A percentile compares a stretch with the other conserved stretches of the same genome.
Conservation (phyloP, 2,888 invertebrate species). For the Scrobipalpa atriplicella region DNA sequence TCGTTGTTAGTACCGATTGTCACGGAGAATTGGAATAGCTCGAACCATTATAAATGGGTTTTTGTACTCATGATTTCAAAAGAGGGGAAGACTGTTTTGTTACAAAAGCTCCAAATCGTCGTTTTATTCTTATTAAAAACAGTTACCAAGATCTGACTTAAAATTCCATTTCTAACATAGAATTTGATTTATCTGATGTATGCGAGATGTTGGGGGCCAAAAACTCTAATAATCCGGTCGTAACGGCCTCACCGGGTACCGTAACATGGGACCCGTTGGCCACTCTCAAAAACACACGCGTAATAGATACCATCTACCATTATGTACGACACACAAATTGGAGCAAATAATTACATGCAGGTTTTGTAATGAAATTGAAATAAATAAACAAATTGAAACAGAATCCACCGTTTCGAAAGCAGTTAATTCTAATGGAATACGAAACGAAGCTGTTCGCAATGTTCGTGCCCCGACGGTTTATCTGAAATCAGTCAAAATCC, state of each 20-base stretch:
- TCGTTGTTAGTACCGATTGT: slow-evolving; percentile 11
- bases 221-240: slow-evolving; percentile 41
- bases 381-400: background rate
- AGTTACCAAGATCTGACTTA: background rate
- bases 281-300: slow-evolving; percentile 18
- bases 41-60: background rate
- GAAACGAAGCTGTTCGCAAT: background rate
- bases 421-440: background rate
- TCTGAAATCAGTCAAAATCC: slow-evolving; percentile 5
- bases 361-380: background rate
- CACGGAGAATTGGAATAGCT: background rate
- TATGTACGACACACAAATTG: slow-evolving; percentile 2
- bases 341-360: background rate
- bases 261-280: slow-evolving; percentile 31
- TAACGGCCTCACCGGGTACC: slow-evolving; percentile 38
- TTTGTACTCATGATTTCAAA: background rate
- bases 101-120: background rate
- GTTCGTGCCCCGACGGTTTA: background rate
- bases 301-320: slow-evolving; percentile 22
- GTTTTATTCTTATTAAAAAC: background rate
- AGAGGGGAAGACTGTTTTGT: background rate
- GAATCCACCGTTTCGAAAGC: slow-evolving; percentile 4
- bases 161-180: background rate
- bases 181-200: slow-evolving; percentile 30
- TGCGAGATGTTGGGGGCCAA: slow-evolving; percentile 33